phyloP scores from a whole-genome alignment of 1,140 invertebrate genomes.

The Drosophila funebris region DNA sequence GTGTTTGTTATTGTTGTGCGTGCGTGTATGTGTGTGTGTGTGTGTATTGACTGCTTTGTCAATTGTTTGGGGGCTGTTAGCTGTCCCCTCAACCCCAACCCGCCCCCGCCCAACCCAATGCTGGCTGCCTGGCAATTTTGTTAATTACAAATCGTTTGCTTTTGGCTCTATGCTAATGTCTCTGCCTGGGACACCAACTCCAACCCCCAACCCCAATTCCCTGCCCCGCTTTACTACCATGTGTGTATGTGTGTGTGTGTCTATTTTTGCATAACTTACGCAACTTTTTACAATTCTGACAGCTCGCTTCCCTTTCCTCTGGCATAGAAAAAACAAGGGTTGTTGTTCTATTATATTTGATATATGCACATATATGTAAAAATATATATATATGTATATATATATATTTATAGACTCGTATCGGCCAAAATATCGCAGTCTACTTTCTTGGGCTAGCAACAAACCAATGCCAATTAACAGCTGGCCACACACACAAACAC shows the following conservation, averaged over 20 bases:
- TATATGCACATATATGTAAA: constrained; percentile 1
- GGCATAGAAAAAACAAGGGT: constrained; percentile 30
- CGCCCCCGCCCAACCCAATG: neutral
- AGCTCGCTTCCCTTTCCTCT: constrained; percentile 21
- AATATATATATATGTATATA: too few relatives aligned
- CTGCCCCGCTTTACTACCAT: constrained; percentile 15
- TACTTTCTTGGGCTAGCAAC: constrained; percentile 21
- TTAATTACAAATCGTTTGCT: constrained; percentile 83
- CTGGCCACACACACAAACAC: constrained; percentile 21
- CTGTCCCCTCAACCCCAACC: neutral
- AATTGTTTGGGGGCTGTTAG: constrained; percentile 54
- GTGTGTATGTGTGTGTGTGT: constrained; percentile 33
- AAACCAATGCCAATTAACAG: constrained; percentile 47
- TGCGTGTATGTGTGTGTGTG: constrained; percentile 16
- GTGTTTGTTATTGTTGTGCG: constrained; percentile 73
- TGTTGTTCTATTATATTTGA: constrained; percentile 46
- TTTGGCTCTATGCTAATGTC: constrained; percentile 67
- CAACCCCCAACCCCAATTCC: neutral
- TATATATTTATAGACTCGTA: constrained; percentile 31
- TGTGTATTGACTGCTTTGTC: constrained; percentile 74
- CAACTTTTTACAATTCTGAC: constrained; percentile 57
- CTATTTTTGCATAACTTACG: constrained; percentile 59
- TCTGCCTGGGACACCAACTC: constrained; percentile 42
- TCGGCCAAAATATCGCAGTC: constrained; percentile 26
- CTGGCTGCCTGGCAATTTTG: constrained; percentile 83